Base-by-base conservation (phyloP, 2,113 vertebrate genomes). In the Catharus fuscescens region DNA sequence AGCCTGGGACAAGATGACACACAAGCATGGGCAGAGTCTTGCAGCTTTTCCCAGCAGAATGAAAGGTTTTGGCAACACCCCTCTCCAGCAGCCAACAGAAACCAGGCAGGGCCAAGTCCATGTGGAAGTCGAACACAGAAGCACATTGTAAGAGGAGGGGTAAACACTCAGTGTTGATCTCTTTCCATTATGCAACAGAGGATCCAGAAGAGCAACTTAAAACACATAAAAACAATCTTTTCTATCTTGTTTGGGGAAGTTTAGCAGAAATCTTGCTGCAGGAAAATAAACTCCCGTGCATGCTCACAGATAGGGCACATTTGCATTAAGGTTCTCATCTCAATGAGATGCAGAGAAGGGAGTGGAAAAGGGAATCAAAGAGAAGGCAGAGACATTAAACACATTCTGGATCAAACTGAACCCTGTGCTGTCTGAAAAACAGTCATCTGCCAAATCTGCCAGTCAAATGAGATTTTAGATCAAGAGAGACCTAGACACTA, bases 281-380 rank as follows among this genome's bases (percentile, higher is more conserved):
- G 64, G 62, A 77, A 70, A 57, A n/a, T 11, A 76, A 86, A 20
- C 40, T 81, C 34, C 14, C 0, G 0, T 13, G 23, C 0, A 0
- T 14, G 40, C 24, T 73, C 1, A 0, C 34, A 28, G 23, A 32
- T 3, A 8, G 44, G 38, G 17, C 9, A 7, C 5, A 26, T 24
- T 18, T 24, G 64, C 42, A 9, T 32, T 50, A 44, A 45, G 6
- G 64, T 28, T 72, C 40, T 67, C 48, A 40, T 15, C 66, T 64
- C 61, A n/a, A 3, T 16, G 59, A 62, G 42, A 44, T 28, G 50
- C 24, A 18, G 14, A 72, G 36, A 74, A 76, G 25, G 36, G 31
- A 76, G 31, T 0, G 5, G 7, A 47, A 34, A 84, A 84, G 18
- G 47, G 20, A 85, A 62, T 42, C 44, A 34, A 61, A 80, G 32